Percentiles rank a stretch among this genome's conserved stretches.
phyloP scores from a whole-genome alignment of 2,888 invertebrate genomes.

The Agrilus mali region DNA sequence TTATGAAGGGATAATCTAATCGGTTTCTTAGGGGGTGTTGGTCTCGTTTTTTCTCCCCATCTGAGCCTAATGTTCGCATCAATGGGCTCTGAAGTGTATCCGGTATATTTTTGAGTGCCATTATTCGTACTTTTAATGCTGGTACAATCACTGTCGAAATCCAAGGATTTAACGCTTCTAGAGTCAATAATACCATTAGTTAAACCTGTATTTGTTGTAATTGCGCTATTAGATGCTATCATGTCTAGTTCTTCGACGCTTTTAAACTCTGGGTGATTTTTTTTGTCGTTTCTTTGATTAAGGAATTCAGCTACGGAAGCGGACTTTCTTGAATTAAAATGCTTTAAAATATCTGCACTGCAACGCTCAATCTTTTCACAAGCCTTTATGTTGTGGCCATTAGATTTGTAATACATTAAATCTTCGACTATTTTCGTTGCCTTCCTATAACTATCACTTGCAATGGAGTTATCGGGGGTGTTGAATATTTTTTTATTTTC shows the following conservation, averaged over 20 bases:
- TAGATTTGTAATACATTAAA: slow-evolving; percentile 24
- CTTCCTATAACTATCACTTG: slow-evolving; percentile 32
- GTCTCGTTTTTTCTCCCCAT: slow-evolving; percentile 41
- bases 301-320: slow-evolving; percentile 44
- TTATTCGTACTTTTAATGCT: slow-evolving; percentile 6
- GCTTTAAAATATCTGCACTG: slow-evolving; percentile 28
- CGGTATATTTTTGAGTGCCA: slow-evolving; percentile 26
- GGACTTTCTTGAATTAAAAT: slow-evolving; percentile 43
- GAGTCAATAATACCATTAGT: slow-evolving; percentile 30
- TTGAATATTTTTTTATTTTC: too few species aligned
- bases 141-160: slow-evolving; percentile 59
- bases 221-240: slow-evolving; percentile 32
- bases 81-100: slow-evolving; percentile 47
- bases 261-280: slow-evolving; percentile 27
- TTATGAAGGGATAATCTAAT: slow-evolving; percentile 69
- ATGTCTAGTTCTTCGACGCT: slow-evolving; percentile 35
- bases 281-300: slow-evolving; percentile 28
- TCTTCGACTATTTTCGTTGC: slow-evolving; percentile 33
- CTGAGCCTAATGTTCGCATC: slow-evolving; percentile 35
- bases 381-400: slow-evolving; percentile 23
- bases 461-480: slow-evolving; percentile 18
- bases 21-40: slow-evolving; percentile 78
- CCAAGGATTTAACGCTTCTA: slow-evolving; percentile 58
- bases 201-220: neutral
- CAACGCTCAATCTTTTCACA: slow-evolving; percentile 26